phyloP scores from a whole-genome alignment of 1,140 invertebrate genomes.

The Pachyrhynchus sulphureomaculatus region DNA sequence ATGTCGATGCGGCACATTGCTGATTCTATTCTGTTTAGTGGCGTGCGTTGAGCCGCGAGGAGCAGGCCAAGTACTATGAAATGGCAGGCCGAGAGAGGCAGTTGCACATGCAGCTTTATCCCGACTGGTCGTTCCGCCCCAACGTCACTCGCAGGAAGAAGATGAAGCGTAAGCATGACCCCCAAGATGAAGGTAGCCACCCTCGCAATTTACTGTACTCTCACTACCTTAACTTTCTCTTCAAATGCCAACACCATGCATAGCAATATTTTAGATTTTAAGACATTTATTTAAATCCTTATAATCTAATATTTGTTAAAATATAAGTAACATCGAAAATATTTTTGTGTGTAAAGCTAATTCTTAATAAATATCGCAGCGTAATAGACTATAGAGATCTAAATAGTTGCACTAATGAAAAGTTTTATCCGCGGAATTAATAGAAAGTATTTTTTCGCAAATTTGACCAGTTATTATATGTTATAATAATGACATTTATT shows the following conservation, averaged over 20 bases:
- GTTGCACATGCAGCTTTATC: slow-evolving; percentile 98
- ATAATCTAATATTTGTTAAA: too few species aligned
- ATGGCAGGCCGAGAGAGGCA: slow-evolving; percentile 96
- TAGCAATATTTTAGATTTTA: not conserved
- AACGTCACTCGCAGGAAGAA: slow-evolving; percentile 98
- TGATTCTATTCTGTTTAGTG: slow-evolving; percentile 68
- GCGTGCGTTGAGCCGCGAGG: slow-evolving; percentile 97
- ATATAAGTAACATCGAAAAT: too few species aligned
- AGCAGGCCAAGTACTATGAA: slow-evolving; percentile 99
- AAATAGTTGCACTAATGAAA: too few species aligned
- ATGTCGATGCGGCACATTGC: slow-evolving; percentile 34
- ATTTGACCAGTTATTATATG: too few species aligned
- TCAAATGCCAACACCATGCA: not conserved
- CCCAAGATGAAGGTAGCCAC: slow-evolving; percentile 86
- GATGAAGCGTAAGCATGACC: slow-evolving; percentile 98
- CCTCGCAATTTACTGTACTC: slow-evolving; percentile 11
- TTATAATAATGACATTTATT: too few species aligned
- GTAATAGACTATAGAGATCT: too few species aligned
- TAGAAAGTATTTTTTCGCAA: too few species aligned
- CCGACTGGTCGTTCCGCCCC: slow-evolving; percentile 97
- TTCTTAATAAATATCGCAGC: too few species aligned
- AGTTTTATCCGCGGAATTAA: too few species aligned
- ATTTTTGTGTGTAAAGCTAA: too few species aligned
- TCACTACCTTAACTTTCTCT: not conserved
- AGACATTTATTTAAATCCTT: not conserved